Conservation (phyloP, 2,888 invertebrate species). For the Macrostomum cliftonense region DNA sequence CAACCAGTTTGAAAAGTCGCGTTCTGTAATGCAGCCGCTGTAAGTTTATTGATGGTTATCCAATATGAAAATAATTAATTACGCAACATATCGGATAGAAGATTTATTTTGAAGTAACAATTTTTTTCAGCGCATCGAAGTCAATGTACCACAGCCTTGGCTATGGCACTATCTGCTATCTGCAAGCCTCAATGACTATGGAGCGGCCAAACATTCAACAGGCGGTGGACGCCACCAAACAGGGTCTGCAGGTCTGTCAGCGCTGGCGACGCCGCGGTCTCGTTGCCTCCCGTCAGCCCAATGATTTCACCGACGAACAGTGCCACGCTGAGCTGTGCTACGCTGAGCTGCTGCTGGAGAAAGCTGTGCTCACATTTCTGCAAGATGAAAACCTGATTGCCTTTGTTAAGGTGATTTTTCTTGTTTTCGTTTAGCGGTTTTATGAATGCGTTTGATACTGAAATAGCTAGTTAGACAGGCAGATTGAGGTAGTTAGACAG, state of each 20-base stretch:
- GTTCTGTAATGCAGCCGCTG: constrained; percentile 58
- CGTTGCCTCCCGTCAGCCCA: background rate
- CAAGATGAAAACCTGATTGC: constrained; percentile 81
- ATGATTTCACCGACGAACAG: constrained; percentile 42
- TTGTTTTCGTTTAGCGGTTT: too few relatives aligned
- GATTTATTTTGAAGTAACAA: too few relatives aligned
- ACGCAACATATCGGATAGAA: too few relatives aligned
- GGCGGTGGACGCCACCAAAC: constrained; percentile 56
- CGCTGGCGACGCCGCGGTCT: background rate
- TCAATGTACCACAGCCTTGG: constrained; percentile 84
- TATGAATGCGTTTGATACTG: too few relatives aligned
- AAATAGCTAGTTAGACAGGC: too few relatives aligned
- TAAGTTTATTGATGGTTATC: constrained; percentile 32
- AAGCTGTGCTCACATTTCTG: constrained; percentile 72
- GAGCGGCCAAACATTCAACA: constrained; percentile 56
- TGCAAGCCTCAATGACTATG: constrained; percentile 79
- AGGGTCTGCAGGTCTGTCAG: constrained; percentile 58
- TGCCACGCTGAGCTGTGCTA: constrained; percentile 85
- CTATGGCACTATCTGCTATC: constrained; percentile 63
- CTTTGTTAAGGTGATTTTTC: constrained; percentile 52
- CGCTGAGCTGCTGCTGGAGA: constrained; percentile 69
- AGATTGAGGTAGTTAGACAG: too few relatives aligned
- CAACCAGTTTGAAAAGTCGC: constrained; percentile 66
- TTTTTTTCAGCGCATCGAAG: constrained; percentile 47
- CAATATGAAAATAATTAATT: too few relatives aligned